Base-by-base conservation (phyloP, 2,113 vertebrate species). In the Thryonomys swinderianus region DNA sequence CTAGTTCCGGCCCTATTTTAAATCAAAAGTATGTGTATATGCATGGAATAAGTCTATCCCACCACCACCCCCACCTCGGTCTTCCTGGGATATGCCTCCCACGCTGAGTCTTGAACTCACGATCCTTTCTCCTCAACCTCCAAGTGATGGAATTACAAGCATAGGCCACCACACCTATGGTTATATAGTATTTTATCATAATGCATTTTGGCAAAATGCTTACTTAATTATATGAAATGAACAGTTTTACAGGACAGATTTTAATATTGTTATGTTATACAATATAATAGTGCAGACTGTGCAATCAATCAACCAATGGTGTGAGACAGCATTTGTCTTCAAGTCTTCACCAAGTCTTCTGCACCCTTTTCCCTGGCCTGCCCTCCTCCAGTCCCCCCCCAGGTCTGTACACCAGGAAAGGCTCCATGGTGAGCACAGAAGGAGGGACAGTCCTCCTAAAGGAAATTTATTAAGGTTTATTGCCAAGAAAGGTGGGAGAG, bases 181-280 rank as follows among this genome's bases (percentile, higher is more conserved):
- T 30, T 87, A n/a, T 62, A 85, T n/a, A 85, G 51, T 34, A 76
- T 76, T 90, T 96, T 48, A 86, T 40, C 5, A 32, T 88, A 48
- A 74, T 80, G 12, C 0, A 51, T 88, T 87, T 71, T 53, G 21
- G 45, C 13, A 59, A 76, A 91, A 89, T 48, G 64, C 20, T 62
- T 59, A 40, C 79, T 91, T 90, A 85, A 64, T 76, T 88, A 21
- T 90, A 85, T 73, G 76, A 93, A 86, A 64, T 51, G 11, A 76
- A 45, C 20, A 73, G 40, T 48, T 55, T 40, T 59, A 51, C 51
- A 53, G 2, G 30, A 57, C 30, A 67, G 1, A 55, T 79, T 88
- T 82, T n/a, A 80, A 67, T 37, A 18, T 69, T 62, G 55, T 67
- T 34, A 14, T 13, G n/a, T n/a, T n/a, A n/a, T n/a, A 80, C 30